Percentiles rank a stretch among this genome's conserved stretches.
These are phyloP conservation scores for Fundulus diaphanus DNA, from an alignment of 2,797 vertebrate genomes.

Conservation along the genomic window DNA sequence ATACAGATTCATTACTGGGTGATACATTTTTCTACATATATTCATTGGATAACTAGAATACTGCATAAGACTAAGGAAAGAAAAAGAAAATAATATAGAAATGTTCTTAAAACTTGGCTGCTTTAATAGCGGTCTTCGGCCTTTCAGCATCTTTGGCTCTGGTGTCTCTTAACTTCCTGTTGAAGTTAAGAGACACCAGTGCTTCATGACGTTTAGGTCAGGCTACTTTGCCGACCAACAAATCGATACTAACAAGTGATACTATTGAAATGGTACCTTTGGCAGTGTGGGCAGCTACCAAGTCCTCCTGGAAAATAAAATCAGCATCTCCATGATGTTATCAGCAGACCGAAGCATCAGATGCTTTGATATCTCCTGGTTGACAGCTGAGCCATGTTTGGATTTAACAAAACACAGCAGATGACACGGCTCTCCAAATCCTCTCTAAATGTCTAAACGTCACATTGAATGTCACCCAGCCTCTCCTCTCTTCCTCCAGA, in stretches of 20 bases:
- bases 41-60: background rate
- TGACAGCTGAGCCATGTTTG: background rate
- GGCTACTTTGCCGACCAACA: background rate
- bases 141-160: too few species aligned
- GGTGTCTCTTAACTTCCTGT: background rate
- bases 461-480: too few species aligned
- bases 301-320: background rate
- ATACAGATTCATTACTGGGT: background rate
- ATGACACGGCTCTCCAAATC: background rate
- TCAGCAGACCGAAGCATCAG: background rate
- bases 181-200: background rate
- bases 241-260: background rate
- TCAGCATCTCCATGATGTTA: background rate
- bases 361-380: background rate
- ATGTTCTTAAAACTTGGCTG: background rate
- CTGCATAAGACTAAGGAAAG: background rate
- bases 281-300: background rate
- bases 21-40: background rate
- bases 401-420: background rate
- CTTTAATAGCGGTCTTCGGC: too few species aligned
- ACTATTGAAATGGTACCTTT: background rate
- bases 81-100: background rate
- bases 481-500: background rate
- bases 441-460: background rate
- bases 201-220: background rate